Percentiles rank a stretch among this genome's conserved stretches.
Conservation (phyloP, 2,113 vertebrate genomes). For the Genyomyrus donnyi region DNA sequence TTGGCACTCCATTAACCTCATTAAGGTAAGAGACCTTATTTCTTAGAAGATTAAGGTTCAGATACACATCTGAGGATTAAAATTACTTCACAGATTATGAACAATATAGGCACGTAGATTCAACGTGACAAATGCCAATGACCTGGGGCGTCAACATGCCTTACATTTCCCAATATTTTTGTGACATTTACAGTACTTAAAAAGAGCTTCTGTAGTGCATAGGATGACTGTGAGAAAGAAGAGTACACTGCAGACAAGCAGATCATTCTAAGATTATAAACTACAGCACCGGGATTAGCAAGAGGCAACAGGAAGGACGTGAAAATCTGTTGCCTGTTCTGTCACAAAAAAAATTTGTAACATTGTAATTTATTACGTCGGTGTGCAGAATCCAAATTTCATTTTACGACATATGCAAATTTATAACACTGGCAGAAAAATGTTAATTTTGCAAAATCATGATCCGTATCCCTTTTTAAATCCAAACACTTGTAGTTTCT, state of each 20-base stretch:
- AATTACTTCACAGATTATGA: background rate
- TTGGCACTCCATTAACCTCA: background rate
- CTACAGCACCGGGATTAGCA: background rate
- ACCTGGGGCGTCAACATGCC: background rate
- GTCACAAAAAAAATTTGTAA: background rate
- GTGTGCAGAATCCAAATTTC: background rate
- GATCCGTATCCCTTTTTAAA: slow-evolving; percentile 39
- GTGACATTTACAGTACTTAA: background rate
- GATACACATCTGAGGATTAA: background rate
- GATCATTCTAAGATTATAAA: background rate
- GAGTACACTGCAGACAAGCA: background rate
- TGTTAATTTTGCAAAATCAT: background rate
- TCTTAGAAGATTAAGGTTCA: background rate
- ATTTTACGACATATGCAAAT: background rate
- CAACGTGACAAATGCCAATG: background rate
- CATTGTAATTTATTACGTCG: background rate
- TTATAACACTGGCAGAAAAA: background rate
- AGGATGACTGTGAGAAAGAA: background rate
- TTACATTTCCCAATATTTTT: background rate
- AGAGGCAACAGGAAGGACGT: background rate
- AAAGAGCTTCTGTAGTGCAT: background rate
- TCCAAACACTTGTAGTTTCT: slow-evolving; percentile 14
- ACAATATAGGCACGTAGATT: background rate
- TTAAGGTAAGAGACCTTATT: background rate
- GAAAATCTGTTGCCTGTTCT: background rate